Evolutionary conservation across 2,113 vertebrate genomes (phyloP).

Genomic region (Elachura formosa): DNA sequence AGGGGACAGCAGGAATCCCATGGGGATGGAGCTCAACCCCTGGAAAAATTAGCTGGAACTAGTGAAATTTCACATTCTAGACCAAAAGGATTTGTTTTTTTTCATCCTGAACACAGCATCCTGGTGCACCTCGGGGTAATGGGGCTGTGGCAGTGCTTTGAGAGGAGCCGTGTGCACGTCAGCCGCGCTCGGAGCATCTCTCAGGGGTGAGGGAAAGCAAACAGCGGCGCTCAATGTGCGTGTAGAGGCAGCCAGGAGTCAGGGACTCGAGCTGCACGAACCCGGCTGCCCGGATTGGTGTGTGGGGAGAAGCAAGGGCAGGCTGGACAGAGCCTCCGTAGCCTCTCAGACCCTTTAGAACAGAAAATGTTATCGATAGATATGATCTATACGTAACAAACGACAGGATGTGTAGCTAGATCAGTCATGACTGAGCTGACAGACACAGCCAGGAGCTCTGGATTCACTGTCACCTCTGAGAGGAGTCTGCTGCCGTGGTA

Average conservation of each 20-base stretch:
- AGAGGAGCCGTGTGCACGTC: fast-evolving
- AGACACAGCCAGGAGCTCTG: not conserved
- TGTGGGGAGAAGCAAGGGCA: not conserved
- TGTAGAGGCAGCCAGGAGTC: fast-evolving
- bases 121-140: not conserved
- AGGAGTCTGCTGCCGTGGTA: not conserved
- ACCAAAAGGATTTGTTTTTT: not conserved
- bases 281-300: fast-evolving
- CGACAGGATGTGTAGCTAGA: not conserved
- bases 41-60: not conserved
- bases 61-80: not conserved
- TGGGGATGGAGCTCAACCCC: not conserved
- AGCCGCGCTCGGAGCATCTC: not conserved
- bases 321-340: fast-evolving
- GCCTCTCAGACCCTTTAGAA: not conserved
- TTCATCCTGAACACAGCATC: not conserved
- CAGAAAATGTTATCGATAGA: not conserved
- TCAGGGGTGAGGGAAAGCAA: not conserved
- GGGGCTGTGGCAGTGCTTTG: not conserved
- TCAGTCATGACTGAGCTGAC: not conserved
- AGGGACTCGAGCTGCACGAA: not conserved
- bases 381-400: not conserved
- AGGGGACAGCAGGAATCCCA: not conserved
- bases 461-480: fast-evolving
- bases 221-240: fast-evolving